phyloP scores from a whole-genome alignment of 2,888 invertebrate species.

The Cryptus armator region DNA sequence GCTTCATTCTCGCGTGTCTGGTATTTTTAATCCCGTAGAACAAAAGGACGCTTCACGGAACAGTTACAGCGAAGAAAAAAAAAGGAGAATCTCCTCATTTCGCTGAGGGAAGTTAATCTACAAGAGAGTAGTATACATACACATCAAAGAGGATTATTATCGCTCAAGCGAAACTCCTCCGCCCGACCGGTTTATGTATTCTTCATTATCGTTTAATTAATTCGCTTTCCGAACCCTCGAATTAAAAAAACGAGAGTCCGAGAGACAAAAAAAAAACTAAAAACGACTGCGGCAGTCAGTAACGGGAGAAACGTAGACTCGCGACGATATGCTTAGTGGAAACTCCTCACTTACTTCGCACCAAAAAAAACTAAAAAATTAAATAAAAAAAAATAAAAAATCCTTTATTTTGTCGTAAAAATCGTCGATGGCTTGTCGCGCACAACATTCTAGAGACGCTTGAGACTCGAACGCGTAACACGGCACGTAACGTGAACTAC shows the following conservation, averaged over 20 bases:
- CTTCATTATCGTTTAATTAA: slow-evolving; percentile 33
- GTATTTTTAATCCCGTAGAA: not conserved
- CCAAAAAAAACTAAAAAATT: slow-evolving; percentile 43
- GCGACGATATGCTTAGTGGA: slow-evolving; percentile 31
- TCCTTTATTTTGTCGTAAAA: slow-evolving; percentile 34
- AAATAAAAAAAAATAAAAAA: slow-evolving; percentile 32
- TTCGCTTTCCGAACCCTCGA: not conserved
- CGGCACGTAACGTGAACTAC: slow-evolving; percentile 56
- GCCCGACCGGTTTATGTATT: slow-evolving; percentile 1
- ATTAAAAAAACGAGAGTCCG: slow-evolving; percentile 9
- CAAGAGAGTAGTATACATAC: not conserved
- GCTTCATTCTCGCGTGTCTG: not conserved
- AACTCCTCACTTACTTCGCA: slow-evolving; percentile 8
- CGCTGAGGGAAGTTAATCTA: slow-evolving; percentile 2
- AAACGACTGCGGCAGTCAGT: not conserved
- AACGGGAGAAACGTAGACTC: slow-evolving; percentile 10
- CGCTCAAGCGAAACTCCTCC: slow-evolving; percentile 19
- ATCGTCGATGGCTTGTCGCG: slow-evolving; percentile 48
- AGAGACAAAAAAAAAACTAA: slow-evolving; percentile 24
- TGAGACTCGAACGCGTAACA: slow-evolving; percentile 55
- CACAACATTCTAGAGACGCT: slow-evolving; percentile 41
- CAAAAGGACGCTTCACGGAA: not conserved
- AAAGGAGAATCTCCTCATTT: not conserved
- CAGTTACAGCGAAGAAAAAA: slow-evolving; percentile 16
- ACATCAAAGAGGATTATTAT: slow-evolving; percentile 24